A percentile compares a stretch with the other conserved stretches of the same genome.
These are phyloP conservation scores for Sepioteuthis lessoniana DNA, from an alignment of 2,888 invertebrate genomes.

Conservation along the genomic window DNA sequence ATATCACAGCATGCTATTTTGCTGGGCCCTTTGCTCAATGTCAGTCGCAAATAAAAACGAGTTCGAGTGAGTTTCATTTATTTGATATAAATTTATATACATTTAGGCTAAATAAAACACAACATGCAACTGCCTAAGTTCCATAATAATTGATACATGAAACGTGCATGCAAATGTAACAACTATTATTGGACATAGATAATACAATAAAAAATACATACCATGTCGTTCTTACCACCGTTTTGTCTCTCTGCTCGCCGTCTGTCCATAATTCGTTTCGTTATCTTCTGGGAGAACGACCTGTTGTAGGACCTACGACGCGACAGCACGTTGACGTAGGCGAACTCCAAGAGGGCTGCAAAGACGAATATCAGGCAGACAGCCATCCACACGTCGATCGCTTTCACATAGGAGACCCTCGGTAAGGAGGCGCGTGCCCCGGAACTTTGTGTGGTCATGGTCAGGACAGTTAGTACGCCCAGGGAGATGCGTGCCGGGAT, in stretches of 20 bases:
- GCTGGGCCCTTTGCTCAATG: no score
- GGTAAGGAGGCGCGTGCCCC: constrained; percentile 65
- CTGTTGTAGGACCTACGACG: constrained; percentile 48
- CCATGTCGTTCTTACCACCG: background rate
- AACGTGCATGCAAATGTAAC: no score
- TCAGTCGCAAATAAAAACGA: no score
- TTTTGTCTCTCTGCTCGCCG: constrained; percentile 47
- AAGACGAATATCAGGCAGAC: constrained; percentile 64
- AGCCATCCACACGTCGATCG: constrained; percentile 65
- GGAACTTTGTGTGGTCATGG: constrained; percentile 69
- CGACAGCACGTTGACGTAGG: constrained; percentile 64
- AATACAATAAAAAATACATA: background rate
- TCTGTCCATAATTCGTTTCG: constrained; percentile 53
- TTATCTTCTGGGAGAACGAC: constrained; percentile 47
- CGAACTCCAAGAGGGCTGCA: constrained; percentile 63
- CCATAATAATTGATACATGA: no score
- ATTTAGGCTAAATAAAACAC: no score
- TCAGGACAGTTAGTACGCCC: constrained; percentile 64
- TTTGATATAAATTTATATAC: no score
- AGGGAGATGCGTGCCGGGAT: constrained; percentile 65
- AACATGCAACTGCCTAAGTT: no score
- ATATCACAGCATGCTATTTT: no score
- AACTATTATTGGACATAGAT: background rate
- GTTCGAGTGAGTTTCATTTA: no score
- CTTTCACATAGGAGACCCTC: constrained; percentile 67